A percentile compares a stretch with the other conserved stretches of the same genome.
phyloP scores from a whole-genome alignment of 2,888 invertebrate species.

The Halictus quadricinctus region DNA sequence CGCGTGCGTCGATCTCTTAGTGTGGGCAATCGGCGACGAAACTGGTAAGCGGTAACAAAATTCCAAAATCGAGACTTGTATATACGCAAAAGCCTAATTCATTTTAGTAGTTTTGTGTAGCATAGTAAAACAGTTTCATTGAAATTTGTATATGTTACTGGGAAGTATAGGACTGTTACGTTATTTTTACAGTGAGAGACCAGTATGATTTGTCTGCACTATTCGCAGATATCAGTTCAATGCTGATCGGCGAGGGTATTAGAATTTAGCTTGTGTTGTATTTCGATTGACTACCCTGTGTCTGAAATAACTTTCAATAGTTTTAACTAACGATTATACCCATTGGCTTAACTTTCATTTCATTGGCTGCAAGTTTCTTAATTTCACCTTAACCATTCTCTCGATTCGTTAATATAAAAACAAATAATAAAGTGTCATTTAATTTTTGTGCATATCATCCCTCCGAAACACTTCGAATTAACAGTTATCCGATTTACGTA shows the following conservation, averaged over 20 bases:
- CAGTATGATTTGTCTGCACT: slow-evolving; percentile 81
- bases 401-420: slow-evolving; percentile 36
- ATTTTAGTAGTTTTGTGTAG: slow-evolving; percentile 3
- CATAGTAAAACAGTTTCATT: slow-evolving; percentile 10
- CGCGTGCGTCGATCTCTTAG: slow-evolving; percentile 97
- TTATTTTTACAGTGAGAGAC: slow-evolving; percentile 79
- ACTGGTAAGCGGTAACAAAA: slow-evolving; percentile 86
- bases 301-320: slow-evolving; percentile 48
- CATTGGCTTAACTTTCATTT: slow-evolving; percentile 31
- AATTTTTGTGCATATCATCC: slow-evolving; percentile 30
- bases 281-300: slow-evolving; percentile 50
- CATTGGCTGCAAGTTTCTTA: slow-evolving; percentile 35
- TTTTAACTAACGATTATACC: slow-evolving; percentile 56
- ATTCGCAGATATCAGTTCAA: slow-evolving; percentile 80
- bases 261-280: slow-evolving; percentile 68
- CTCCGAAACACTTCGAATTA: slow-evolving; percentile 30
- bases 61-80: neutral
- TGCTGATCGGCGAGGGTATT: slow-evolving; percentile 81
- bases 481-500: slow-evolving; percentile 25
- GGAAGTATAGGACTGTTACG: slow-evolving; percentile 53
- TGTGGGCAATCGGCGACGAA: slow-evolving; percentile 99
- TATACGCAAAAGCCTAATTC: neutral
- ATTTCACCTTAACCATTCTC: slow-evolving; percentile 39
- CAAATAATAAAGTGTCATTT: slow-evolving; percentile 8
- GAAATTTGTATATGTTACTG: slow-evolving; percentile 10